A percentile compares a stretch with the other conserved stretches of the same genome.
phyloP scores from a whole-genome alignment of 35 echinoderm and acorn worm species.

The Ophiothrix spiculata region DNA sequence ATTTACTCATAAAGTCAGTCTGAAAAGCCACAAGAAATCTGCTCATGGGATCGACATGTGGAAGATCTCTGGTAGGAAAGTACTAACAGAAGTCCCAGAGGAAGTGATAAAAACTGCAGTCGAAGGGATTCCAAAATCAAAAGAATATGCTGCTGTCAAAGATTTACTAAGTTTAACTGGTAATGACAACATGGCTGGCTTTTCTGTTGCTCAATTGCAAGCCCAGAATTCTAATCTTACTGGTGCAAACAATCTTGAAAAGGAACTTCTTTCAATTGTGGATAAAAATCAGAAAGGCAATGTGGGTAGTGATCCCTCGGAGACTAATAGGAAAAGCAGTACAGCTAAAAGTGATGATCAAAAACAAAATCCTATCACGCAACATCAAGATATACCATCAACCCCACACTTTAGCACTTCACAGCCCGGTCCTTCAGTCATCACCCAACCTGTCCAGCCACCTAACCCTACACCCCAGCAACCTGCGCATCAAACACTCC shows the following conservation, averaged over 20 bases:
- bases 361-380: not conserved
- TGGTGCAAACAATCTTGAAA: not conserved
- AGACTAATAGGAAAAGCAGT: too few relatives aligned
- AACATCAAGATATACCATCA: not conserved
- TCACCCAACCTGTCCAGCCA: not conserved
- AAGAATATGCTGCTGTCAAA: not conserved
- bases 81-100: too few relatives aligned
- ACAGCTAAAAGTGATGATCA: too few relatives aligned
- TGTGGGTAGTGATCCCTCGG: too few relatives aligned
- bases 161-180: too few relatives aligned
- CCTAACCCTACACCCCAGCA: not conserved
- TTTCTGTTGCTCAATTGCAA: too few relatives aligned
- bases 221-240: not conserved
- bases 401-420: not conserved
- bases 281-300: too few relatives aligned
- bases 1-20: slow-evolving; percentile 20
- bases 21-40: slow-evolving; percentile 34
- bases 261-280: not conserved
- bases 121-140: too few relatives aligned
- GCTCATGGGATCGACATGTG: slow-evolving; percentile 26
- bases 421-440: not conserved
- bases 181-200: too few relatives aligned
- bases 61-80: too few relatives aligned
- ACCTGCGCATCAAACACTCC: not conserved
- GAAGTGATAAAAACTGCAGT: too few relatives aligned